Evolutionary conservation across 2,888 invertebrate species (phyloP), one percentile per base, ranked within the genome.

Genomic region (Dolichopus griseipennis): DNA sequence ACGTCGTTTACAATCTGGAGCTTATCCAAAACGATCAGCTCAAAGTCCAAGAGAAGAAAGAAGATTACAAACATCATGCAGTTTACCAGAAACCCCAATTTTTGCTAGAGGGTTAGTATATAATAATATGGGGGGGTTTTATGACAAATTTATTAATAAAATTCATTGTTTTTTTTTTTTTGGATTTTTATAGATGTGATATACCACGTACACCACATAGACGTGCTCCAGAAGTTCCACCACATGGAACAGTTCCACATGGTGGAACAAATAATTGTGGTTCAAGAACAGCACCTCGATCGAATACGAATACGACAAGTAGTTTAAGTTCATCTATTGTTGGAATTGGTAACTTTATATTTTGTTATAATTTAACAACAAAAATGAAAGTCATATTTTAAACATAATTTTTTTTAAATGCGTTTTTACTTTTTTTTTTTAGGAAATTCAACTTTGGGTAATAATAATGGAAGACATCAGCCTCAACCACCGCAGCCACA

Each of bases 11-110:
- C 78, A 78, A 52, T 81, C 82, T 67, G 79, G 79, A 61, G 83
- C 79, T 67, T 80, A 79, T 69, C 79, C 81, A 41, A 81, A 84
- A 74, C 77, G 84, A 7, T 77, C 83, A n/a, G 83, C 83, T 66
- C 84, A 84, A 71, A 84, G 84, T 72, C 83, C 85, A 63, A 84
- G 86, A 64, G 86, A 88, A 66, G 88, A 88, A 65, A 82, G 81
- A 72, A 85, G 85, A 72, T 78, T 92, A 79, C 92, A 92, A 80
- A 92, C 92, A 5, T 92, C 92, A 0, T 92, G 92, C 73, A 92
- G 92, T 75, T 83, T 93, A 69, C 93, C 93, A n/a, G 93, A 93
- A 83, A 93, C 93, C 1, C 92, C 93, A 0, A 92, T 93, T 71
- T 93, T 93, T 79, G 91, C 92, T 5, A 85, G 93, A 73, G 91